phyloP scores from a whole-genome alignment of 2,888 invertebrate genomes.

The Eudasyphora cyanicolor region DNA sequence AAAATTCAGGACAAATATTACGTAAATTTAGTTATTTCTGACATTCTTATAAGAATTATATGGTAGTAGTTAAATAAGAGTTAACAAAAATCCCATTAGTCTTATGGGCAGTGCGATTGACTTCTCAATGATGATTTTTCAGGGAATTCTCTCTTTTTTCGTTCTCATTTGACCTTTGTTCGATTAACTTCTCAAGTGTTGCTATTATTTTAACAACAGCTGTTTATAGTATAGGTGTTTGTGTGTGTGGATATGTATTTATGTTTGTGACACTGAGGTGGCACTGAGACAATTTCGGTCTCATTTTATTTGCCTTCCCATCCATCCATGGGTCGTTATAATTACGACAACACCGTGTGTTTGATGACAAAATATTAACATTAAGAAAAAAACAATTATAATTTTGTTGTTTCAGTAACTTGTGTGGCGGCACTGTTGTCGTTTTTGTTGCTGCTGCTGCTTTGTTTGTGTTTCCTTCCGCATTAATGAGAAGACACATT shows the following conservation, averaged over 20 bases:
- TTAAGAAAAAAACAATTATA: conserved; percentile 56
- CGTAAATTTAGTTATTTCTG: too few species aligned
- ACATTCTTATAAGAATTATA: too few species aligned
- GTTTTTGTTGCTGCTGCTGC: conserved; percentile 35
- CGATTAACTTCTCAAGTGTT: too few species aligned
- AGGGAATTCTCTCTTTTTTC: too few species aligned
- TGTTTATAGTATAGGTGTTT: background rate
- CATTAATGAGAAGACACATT: conserved; percentile 40
- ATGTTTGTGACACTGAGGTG: too few species aligned
- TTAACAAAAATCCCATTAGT: too few species aligned
- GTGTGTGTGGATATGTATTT: background rate
- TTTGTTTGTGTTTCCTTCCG: conserved; percentile 59
- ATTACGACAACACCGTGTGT: conserved; percentile 44
- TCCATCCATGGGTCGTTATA: conserved; percentile 4
- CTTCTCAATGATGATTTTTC: too few species aligned
- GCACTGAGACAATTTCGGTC: background rate
- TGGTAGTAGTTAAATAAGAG: too few species aligned
- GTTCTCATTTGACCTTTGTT: too few species aligned
- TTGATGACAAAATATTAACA: conserved; percentile 63
- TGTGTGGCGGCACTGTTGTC: background rate
- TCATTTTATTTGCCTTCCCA: conserved; percentile 19
- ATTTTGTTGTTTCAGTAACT: conserved; percentile 9
- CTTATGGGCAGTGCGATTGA: too few species aligned
- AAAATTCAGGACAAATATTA: too few species aligned
- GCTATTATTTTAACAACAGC: too few species aligned